phyloP scores from a whole-genome alignment of 2,797 vertebrate genomes.

The Chlorospingus flavigularis region DNA sequence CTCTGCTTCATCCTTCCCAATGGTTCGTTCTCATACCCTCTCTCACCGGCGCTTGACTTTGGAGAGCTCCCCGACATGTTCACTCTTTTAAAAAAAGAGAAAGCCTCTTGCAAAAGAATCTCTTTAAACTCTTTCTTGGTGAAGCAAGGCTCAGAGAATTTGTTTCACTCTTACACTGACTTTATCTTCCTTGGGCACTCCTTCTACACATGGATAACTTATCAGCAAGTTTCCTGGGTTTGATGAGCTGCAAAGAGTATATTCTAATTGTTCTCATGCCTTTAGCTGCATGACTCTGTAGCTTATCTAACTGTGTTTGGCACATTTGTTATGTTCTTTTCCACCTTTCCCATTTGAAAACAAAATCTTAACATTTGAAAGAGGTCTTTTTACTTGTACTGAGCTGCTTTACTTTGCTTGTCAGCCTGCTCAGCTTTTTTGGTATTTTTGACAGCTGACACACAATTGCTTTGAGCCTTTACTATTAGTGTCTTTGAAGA shows the following conservation, averaged over 20 bases:
- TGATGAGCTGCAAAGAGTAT: neutral
- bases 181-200: constrained; percentile 23
- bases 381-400: neutral
- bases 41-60: neutral
- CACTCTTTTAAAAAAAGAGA: neutral
- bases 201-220: neutral
- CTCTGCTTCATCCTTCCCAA: neutral
- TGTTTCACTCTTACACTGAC: neutral
- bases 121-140: neutral
- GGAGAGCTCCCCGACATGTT: neutral
- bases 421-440: neutral
- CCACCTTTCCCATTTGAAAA: neutral
- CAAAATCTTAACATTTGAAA: neutral
- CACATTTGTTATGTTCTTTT: neutral
- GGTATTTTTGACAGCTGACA: neutral
- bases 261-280: neutral
- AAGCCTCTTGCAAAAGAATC: neutral
- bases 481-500: neutral
- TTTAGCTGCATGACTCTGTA: neutral
- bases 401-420: neutral
- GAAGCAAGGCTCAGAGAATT: neutral
- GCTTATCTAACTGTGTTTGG: neutral
- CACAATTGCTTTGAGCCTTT: neutral
- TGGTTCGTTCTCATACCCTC: accelerated
- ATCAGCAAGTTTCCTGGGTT: constrained; percentile 33